These are phyloP conservation scores for Hemiprocne comata DNA, from an alignment of 2,113 vertebrate species.

Conservation along the genomic window DNA sequence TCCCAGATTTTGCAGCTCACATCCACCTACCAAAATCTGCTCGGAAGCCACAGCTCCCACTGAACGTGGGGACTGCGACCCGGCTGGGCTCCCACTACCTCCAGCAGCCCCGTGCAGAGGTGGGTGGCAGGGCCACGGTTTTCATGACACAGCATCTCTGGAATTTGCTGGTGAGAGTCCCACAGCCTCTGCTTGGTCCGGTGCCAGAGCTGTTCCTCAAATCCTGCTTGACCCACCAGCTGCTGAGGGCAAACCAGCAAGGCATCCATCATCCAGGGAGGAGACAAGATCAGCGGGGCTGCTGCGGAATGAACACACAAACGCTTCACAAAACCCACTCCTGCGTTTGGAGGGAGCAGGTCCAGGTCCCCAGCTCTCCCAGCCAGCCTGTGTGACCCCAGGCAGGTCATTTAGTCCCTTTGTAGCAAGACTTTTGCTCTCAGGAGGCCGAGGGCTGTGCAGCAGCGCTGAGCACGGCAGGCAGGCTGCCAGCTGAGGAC, in stretches of 20 bases:
- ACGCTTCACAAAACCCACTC: background rate
- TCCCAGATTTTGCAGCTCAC: background rate
- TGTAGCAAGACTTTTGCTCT: background rate
- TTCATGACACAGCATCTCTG: conserved; percentile 25
- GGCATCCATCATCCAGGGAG: background rate
- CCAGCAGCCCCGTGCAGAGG: background rate
- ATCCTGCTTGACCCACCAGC: conserved; percentile 5
- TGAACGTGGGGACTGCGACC: background rate
- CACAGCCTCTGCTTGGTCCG: conserved; percentile 5
- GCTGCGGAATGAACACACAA: background rate
- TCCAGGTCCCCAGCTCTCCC: background rate
- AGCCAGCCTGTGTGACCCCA: background rate
- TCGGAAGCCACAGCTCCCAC: background rate
- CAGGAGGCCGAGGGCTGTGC: background rate
- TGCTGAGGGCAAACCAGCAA: conserved; percentile 1
- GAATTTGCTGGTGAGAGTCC: conserved; percentile 9
- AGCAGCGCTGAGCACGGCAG: background rate
- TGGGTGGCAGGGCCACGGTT: background rate
- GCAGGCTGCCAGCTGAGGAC: conserved; percentile 16
- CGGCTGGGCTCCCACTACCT: background rate
- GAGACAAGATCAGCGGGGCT: background rate
- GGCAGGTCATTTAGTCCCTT: background rate
- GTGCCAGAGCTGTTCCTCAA: conserved; percentile 15
- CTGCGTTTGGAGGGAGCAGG: background rate
- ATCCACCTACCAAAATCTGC: background rate